Base-by-base conservation (phyloP, 2,113 vertebrate genomes). In the Cariama cristata region DNA sequence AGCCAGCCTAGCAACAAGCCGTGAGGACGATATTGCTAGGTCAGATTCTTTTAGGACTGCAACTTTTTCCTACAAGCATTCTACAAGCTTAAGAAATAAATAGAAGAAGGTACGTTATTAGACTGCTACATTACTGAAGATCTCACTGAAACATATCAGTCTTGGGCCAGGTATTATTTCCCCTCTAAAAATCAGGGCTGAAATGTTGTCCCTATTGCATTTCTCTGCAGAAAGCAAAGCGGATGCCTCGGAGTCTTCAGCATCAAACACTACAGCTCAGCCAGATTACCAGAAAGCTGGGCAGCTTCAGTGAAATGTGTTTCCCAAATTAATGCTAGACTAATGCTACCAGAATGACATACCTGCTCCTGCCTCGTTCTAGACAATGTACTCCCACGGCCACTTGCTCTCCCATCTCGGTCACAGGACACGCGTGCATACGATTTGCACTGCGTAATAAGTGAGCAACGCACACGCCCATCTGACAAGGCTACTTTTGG, bases 231-330 rank as follows among this genome's bases (percentile, higher is more conserved):
- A 76, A 76, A 60, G 38, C 69, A 23, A 62, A 68, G n/a, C 2
- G 67, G 55, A 68, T 5, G 4, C 18, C 28, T 52, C 9, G 16
- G 88, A 35, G 32, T 24, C 86, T 59, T 84, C 71, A 86, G 52
- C 52, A 79, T 26, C 27, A 38, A 91, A 72, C 82, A 81, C 59
- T 8, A 24, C 35, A 82, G 63, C 50, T 60, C 5, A 85, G 53
- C 49, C 56, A 75, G 60, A 58, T 30, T 12, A 49, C n/a, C 63
- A 73, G 55, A 56, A 85, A 27, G 33, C 74, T 13, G 18, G 50
- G 52, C 72, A 80, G 58, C 45, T 66, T 45, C 0, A 0, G 33
- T 12, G 32, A 82, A 75, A 68, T 6, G 33, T 0, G 0, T 30
- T 63, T 52, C 77, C 60, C 11, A 7, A 63, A 18, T 59, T 0